Base-by-base conservation (phyloP, 1,140 invertebrate species). In the Ceratina calcarata region DNA sequence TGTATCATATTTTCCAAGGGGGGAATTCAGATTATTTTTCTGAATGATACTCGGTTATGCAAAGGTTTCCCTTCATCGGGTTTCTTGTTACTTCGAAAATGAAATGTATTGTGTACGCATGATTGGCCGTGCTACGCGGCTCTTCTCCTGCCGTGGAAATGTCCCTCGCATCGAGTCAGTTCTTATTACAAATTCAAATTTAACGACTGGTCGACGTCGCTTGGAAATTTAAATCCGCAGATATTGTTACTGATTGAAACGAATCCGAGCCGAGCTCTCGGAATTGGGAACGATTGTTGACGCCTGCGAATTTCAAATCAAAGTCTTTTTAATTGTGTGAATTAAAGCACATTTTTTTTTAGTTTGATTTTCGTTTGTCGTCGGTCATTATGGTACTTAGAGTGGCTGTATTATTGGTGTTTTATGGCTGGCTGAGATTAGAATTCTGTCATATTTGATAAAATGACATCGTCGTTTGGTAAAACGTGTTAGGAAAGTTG, bases 121-220 rank as follows among this genome's bases (percentile, higher is more conserved):
- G 67, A 32, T 57, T 3, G 20, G 20, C 3, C 3, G 20, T 24
- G 37, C 12, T 20, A 61, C 37, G 49, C 20, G 10, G 22, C 16
- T 24, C 55, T 37, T 53, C 22, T 67, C 4, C 22, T 22, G 64
- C 22, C 37, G 27, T 24, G 61, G 15, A 72, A 53, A 61, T 53
- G 80, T 69, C 53, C 70, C 62, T 67, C 68, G 77, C 32, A 22
- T 22, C 78, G 68, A 78, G 68, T 58, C 68, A 27, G 53, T 79
- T 60, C 76, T 18, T 73, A 79, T 79, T 79, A 79, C 71, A 79
- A 79, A 79, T 79, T 79, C 71, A 79, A 79, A 79, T 79, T 78
- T 72, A 78, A 78, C 76, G 76, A 67, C 62, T 72, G 62, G 57
- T 22, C 73, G 78, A 67, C 69, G 60, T 53, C 70, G 74, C 83